A percentile compares a stretch with the other conserved stretches of the same genome.
Evolutionary conservation across 2,888 invertebrate genomes (phyloP).

Genomic region (Drosophila flavopinicola): DNA sequence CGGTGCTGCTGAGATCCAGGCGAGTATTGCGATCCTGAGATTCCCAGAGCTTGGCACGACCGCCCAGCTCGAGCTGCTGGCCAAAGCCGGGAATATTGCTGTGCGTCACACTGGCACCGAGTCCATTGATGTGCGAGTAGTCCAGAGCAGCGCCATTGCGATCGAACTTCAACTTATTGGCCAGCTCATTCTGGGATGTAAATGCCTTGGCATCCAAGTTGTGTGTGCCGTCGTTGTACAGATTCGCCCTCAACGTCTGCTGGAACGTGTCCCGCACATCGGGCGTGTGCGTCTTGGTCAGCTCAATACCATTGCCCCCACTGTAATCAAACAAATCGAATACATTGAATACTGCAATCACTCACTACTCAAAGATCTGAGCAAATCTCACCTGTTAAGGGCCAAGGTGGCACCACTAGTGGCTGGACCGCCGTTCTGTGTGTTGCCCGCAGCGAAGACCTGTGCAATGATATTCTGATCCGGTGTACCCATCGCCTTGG

Average conservation of each 20-base stretch:
- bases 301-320: conserved; percentile 50
- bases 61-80: conserved; percentile 57
- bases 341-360: too few species aligned
- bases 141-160: conserved; percentile 66
- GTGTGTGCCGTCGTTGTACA: conserved; percentile 63
- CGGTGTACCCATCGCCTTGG: conserved; percentile 52
- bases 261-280: conserved; percentile 53
- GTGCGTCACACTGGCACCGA: conserved; percentile 61
- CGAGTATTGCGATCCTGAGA: conserved; percentile 44
- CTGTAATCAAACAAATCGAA: too few species aligned
- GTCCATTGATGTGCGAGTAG: conserved; percentile 62
- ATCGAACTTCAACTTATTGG: conserved; percentile 64
- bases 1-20: conserved; percentile 35
- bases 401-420: conserved; percentile 55
- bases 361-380: too few species aligned
- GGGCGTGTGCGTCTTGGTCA: conserved; percentile 56
- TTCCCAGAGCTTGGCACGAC: conserved; percentile 38
- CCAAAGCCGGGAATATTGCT: conserved; percentile 64
- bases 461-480: conserved; percentile 56
- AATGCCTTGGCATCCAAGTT: conserved; percentile 67
- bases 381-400: conserved; percentile 50
- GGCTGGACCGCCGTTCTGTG: conserved; percentile 29
- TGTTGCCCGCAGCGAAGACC: conserved; percentile 67
- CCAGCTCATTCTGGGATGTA: conserved; percentile 64
- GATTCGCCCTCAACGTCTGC: conserved; percentile 57